A percentile compares a stretch with the other conserved stretches of the same genome.
Conservation (phyloP, 2,797 vertebrate genomes). For the Mico argentatus region DNA sequence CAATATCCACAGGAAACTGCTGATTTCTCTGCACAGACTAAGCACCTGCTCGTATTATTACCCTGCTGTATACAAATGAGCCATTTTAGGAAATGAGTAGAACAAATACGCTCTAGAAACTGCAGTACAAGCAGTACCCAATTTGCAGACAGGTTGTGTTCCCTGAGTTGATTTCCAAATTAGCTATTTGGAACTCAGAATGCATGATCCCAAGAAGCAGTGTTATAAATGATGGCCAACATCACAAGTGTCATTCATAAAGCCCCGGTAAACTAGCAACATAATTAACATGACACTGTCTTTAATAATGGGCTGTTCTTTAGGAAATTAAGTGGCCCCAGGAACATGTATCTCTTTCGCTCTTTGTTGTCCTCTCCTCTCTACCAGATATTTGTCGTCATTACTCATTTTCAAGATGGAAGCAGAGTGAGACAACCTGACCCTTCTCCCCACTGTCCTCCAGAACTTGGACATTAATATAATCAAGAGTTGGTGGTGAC, state of each 20-base stretch:
- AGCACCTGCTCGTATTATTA: constrained; percentile 21
- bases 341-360: neutral
- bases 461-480: neutral
- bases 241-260: neutral
- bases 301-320: constrained; percentile 35
- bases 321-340: neutral
- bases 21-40: neutral
- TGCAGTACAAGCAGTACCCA: neutral
- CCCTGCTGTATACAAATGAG: neutral
- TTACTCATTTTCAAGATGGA: constrained; percentile 1
- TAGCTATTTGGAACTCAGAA: constrained; percentile 34
- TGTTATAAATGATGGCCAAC: neutral
- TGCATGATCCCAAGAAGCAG: constrained; percentile 28
- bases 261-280: neutral
- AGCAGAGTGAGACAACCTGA: neutral
- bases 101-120: constrained; percentile 34
- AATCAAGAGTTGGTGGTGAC: neutral
- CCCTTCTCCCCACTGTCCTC: neutral
- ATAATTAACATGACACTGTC: constrained; percentile 29
- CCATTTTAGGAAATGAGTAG: constrained; percentile 48
- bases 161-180: constrained; percentile 35
- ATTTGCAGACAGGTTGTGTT: constrained; percentile 42
- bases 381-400: neutral
- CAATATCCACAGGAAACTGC: neutral
- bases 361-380: neutral